phyloP scores from a whole-genome alignment of 2,888 invertebrate genomes.

The Ornithoptera priamus region DNA sequence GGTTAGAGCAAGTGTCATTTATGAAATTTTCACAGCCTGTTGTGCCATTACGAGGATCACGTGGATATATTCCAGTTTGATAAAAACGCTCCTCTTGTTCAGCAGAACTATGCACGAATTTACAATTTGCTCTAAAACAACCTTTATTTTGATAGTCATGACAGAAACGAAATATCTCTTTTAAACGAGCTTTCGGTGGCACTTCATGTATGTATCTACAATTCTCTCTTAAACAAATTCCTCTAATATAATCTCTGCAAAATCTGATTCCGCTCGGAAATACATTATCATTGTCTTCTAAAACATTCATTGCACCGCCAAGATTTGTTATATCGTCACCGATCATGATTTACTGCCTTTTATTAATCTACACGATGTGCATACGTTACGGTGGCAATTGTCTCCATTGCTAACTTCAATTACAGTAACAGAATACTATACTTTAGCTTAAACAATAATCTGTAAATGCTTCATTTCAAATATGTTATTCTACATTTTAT shows the following conservation, averaged over 20 bases:
- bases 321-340: slow-evolving; percentile 40
- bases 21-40: slow-evolving; percentile 82
- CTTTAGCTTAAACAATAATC: slow-evolving; percentile 9
- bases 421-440: neutral
- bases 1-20: slow-evolving; percentile 79
- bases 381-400: slow-evolving; percentile 2
- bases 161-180: slow-evolving; percentile 76
- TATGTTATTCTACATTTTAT: slow-evolving; percentile 12
- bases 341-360: slow-evolving; percentile 43
- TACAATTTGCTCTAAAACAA: slow-evolving; percentile 81
- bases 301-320: slow-evolving; percentile 48
- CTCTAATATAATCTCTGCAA: slow-evolving; percentile 76
- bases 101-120: slow-evolving; percentile 84
- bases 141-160: slow-evolving; percentile 86
- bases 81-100: slow-evolving; percentile 86
- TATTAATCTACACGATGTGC: slow-evolving; percentile 15
- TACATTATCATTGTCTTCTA: slow-evolving; percentile 53
- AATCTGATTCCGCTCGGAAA: slow-evolving; percentile 47
- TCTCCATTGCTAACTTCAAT: slow-evolving; percentile 7
- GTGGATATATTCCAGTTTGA: slow-evolving; percentile 81
- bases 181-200: slow-evolving; percentile 57
- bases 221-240: slow-evolving; percentile 77
- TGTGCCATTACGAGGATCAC: slow-evolving; percentile 56
- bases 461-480: slow-evolving; percentile 11
- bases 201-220: slow-evolving; percentile 69